These are phyloP conservation scores for Embiotoca jacksoni DNA, from an alignment of 2,113 vertebrate genomes.

Conservation along the genomic window DNA sequence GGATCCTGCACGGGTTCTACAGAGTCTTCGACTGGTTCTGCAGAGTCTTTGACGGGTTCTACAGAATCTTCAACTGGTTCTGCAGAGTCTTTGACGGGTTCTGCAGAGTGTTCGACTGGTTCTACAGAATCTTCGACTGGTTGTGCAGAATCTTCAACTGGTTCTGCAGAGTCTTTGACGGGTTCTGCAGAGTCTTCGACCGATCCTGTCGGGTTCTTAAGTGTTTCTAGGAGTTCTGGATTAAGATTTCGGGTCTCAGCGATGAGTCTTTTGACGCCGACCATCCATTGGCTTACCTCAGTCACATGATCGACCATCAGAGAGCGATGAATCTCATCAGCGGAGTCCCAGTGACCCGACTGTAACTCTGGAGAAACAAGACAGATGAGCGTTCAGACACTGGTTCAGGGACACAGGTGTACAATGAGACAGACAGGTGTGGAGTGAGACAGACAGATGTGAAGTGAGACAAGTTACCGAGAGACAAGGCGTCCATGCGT, in stretches of 20 bases:
- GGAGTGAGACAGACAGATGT: background rate
- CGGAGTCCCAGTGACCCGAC: slow-evolving; percentile 86
- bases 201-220: background rate
- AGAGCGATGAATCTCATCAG: slow-evolving; percentile 93
- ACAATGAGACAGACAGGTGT: background rate
- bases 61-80: background rate
- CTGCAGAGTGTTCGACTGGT: background rate
- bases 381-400: background rate
- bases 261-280: slow-evolving; percentile 94
- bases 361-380: slow-evolving; percentile 84
- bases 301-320: slow-evolving; percentile 96
- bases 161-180: background rate
- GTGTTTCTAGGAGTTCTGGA: slow-evolving; percentile 26
- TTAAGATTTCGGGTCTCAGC: slow-evolving; percentile 88
- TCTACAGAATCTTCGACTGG: slow-evolving; percentile 53
- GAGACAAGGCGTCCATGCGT: slow-evolving; percentile 88
- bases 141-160: slow-evolving; percentile 68
- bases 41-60: background rate
- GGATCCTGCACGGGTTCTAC: background rate
- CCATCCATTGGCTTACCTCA: slow-evolving; percentile 98
- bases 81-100: background rate
- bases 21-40: slow-evolving; percentile 22
- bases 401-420: background rate
- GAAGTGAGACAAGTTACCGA: slow-evolving; percentile 80
- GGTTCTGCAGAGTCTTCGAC: background rate